A percentile compares a stretch with the other conserved stretches of the same genome.
These are phyloP conservation scores for Tragulus kanchil DNA, from an alignment of 2,113 vertebrate species.

Conservation along the genomic window DNA sequence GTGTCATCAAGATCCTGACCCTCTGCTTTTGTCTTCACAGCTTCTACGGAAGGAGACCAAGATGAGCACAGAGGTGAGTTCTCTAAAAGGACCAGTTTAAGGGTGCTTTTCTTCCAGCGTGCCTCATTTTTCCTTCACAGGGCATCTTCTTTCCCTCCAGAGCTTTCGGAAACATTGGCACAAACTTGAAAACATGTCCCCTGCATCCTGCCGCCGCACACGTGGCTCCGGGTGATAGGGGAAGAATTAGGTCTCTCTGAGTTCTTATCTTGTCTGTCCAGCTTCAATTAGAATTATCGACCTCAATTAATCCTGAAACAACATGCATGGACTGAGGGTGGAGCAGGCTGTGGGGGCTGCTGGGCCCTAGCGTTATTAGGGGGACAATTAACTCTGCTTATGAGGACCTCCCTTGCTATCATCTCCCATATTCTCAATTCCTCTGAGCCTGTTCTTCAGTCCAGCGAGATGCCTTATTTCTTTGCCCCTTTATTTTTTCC, in stretches of 20 bases:
- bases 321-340: neutral
- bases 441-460: neutral
- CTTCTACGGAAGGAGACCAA: neutral
- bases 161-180: neutral
- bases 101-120: neutral
- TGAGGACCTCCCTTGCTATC: neutral
- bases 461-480: neutral
- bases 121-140: neutral
- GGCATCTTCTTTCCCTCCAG: neutral
- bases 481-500: neutral
- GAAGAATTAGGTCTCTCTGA: neutral
- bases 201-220: neutral
- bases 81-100: neutral
- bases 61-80: slow-evolving; percentile 75
- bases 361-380: neutral
- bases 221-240: neutral
- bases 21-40: slow-evolving; percentile 71
- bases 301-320: neutral
- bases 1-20: neutral
- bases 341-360: neutral
- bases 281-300: neutral
- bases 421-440: neutral
- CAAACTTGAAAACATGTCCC: neutral
- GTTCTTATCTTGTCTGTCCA: slow-evolving; percentile 23
- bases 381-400: neutral